Evolutionary conservation across 2,797 vertebrate genomes (phyloP), one percentile per base, ranked within the genome.

Genomic region (Pempheris klunzingeri): DNA sequence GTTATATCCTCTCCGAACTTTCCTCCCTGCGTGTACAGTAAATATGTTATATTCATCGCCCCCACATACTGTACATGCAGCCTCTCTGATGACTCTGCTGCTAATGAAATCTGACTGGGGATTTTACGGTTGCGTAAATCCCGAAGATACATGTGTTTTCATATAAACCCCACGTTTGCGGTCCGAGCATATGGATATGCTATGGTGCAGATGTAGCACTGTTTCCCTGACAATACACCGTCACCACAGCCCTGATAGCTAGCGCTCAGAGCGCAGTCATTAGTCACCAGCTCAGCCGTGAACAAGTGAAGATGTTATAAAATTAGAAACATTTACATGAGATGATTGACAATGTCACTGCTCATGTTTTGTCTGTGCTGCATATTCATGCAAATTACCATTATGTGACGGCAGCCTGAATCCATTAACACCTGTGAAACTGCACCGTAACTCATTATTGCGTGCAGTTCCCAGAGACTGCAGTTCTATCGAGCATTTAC

Each of bases 321-420:
- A 89, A 81, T 85, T 73, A 83, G 69, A 77, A 78, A 76, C 65
- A 88, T 89, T 84, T 67, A 70, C 70, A 79, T 75, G 65, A 71
- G 47, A 74, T 85, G 84, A 89, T 78, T 85, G 84, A 88, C 82
- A 83, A 58, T 69, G 49, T 75, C 61, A 32, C 10, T 4, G 4
- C 20, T 36, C 18, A 5, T 81, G 58, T 72, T 79, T 74, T 81
- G 50, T 70, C 52, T 74, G 15, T 28, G 69, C 44, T 71, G 74
- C 26, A 68, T 76, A 67, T 86, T 79, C 55, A 83, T 84, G 50
- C 53, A 85, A 71, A 82, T 78, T 63, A 9, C 24, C 36, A 36
- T 83, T 50, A 61, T 82, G 71, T 62, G 68, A 52, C 4, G 11
- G 15, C 9, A 0, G 52, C 60, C 58, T 75, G 20, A 7, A 53